Evolutionary conservation across 2,888 invertebrate genomes (phyloP).

Genomic region (Sinopyrophorus schimmeli): DNA sequence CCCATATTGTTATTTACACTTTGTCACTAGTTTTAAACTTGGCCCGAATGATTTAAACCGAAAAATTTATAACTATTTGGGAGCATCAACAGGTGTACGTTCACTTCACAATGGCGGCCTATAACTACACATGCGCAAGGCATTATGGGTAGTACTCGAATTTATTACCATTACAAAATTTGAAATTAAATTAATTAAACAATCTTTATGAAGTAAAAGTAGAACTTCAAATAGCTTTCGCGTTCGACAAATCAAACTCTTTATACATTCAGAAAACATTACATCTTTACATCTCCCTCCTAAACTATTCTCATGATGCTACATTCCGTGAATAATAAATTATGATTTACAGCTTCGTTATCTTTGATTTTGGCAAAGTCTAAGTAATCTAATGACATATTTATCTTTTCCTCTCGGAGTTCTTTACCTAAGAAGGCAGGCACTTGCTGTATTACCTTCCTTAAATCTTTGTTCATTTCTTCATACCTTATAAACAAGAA

Average conservation of each 20-base stretch:
- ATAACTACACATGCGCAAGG: too few species aligned
- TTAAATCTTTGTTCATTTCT: conserved; percentile 73
- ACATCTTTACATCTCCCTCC: conserved; percentile 54
- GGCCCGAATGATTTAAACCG: too few species aligned
- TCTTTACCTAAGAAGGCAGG: conserved; percentile 51
- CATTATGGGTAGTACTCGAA: too few species aligned
- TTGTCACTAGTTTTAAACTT: too few species aligned
- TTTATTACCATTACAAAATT: too few species aligned
- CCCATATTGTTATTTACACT: too few species aligned
- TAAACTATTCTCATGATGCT: conserved; percentile 57
- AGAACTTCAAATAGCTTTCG: conserved; percentile 63
- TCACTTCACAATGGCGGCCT: too few species aligned
- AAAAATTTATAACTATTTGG: too few species aligned
- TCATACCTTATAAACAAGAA: conserved; percentile 80
- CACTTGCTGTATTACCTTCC: conserved; percentile 50
- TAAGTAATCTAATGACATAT: conserved; percentile 53
- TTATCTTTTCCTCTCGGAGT: conserved; percentile 49
- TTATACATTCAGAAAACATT: conserved; percentile 73
- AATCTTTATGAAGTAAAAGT: conserved; percentile 52
- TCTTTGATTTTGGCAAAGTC: conserved; percentile 59
- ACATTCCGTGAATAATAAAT: conserved; percentile 44
- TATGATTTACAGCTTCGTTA: conserved; percentile 45
- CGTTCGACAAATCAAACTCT: conserved; percentile 74
- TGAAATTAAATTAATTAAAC: too few species aligned
- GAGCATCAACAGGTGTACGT: too few species aligned